Base-by-base conservation (phyloP, 2,113 vertebrate species). In the Acanthisitta chloris region DNA sequence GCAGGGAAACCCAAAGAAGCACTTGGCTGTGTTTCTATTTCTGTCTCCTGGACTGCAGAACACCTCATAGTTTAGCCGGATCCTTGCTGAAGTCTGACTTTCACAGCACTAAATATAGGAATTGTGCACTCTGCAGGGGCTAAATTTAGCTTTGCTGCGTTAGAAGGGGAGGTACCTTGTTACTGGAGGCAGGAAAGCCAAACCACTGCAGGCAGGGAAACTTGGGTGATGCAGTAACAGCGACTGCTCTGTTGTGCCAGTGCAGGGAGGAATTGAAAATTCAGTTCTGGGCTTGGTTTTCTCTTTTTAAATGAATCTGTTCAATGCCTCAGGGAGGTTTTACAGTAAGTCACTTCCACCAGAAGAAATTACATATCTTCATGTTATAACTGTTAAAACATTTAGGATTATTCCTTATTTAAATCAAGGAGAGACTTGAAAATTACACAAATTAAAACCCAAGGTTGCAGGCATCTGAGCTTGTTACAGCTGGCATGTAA, bases 71-170 rank as follows among this genome's bases (percentile, higher is more conserved):
- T 81, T 91, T 86, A 92, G 91, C 38, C 79, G 70, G 73, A 51
- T 86, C 66, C 91, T 85, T 74, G 73, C 90, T 95, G 92, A 96
- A 94, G 72, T 87, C 82, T 94, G 92, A 91, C 55, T 97, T 96
- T 92, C 88, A 84, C 59, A 80, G 26, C 59, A 71, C 95, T 97
- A 97, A 95, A 97, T 95, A 97, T 97, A 97, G 97, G 90, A 94
- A 90, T 61, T 59, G 87, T 96, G 84, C 76, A 62, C 79, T 95
- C 92, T 84, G 92, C 93, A 85, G 62, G 55, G 64, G 46, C 94
- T 97, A 97, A 96, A 96, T 97, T 94, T 97, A 97, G 92, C 81
- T 91, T 57, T 95, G 72, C 88, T 96, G 93, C 69, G 93, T 93
- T 94, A 85, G 84, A 84, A 95, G 76, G 90, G 87, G 90, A 82